Base-by-base conservation (phyloP, 2,797 vertebrate species). In the Pangasius krempfi region DNA sequence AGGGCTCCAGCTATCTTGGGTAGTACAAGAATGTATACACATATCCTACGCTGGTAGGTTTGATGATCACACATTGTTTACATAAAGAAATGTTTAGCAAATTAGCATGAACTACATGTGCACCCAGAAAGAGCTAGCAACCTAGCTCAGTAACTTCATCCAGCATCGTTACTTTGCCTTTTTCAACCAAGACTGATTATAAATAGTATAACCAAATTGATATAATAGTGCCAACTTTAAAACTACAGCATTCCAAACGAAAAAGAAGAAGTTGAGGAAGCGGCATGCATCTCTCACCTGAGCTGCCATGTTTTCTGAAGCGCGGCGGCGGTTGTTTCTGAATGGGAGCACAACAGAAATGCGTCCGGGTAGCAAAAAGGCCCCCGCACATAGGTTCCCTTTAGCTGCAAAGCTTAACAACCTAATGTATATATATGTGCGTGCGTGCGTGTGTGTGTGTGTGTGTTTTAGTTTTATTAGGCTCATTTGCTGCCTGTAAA, bases 291-390 rank as follows among this genome's bases (percentile, higher is more conserved):
- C 33, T 30, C 76, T 88, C 52, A 93, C 93, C 93, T 92, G 92
- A 25, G 93, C 90, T 81, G 93, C 92, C 93, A 93, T 93, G 86
- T 90, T 93, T 58, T 86, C 80, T 83, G 78, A 58, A 80, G 60
- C 73, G 84, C 80, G 82, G 79, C 85, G 56, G 78, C 86, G 91
- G 89, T 84, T 88, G 76, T 82, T 88, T 88, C 89, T 87, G 81
- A 87, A 89, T 89, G 87, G 33, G 89, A 86, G 87, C 75, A 56
- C 87, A 27, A 27, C 20, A 52, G 37, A 91, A 93, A 70, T 54
- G 12, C 8, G 58, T 90, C 92, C 92, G 92, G 87, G 50, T 86
- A 78, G 18, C 81, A 90, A 89, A 87, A 25, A 50, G 18, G 30
- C 27, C 27, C 18, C 10, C 37, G 37, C 1, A 18, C 25, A 16